These are phyloP conservation scores for Pollachius pollachius DNA, from an alignment of 2,113 vertebrate species.

Conservation along the genomic window DNA sequence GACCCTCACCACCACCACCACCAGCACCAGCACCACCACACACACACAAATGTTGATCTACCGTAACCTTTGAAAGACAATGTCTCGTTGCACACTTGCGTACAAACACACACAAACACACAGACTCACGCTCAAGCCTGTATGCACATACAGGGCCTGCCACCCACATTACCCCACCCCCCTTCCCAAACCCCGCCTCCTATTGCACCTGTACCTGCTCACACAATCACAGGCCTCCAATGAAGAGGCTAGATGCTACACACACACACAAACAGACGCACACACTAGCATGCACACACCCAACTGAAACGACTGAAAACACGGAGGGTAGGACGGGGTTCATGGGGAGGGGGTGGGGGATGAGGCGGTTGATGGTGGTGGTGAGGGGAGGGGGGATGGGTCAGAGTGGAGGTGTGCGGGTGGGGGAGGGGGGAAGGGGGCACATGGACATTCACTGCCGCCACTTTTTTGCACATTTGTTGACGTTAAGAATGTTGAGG, in stretches of 20 bases:
- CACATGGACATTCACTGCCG: slow-evolving; percentile 80
- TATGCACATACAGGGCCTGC: too few species aligned
- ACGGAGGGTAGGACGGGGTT: not conserved
- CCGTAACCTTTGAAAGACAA: too few species aligned
- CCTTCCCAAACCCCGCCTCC: too few species aligned
- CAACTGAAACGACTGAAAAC: not conserved
- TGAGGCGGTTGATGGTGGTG: not conserved
- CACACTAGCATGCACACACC: slow-evolving; percentile 25
- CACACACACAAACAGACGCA: too few species aligned
- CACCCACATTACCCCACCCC: too few species aligned
- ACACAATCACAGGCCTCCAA: slow-evolving; percentile 31
- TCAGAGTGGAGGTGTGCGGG: not conserved
- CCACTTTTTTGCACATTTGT: slow-evolving; percentile 87
- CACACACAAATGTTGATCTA: slow-evolving; percentile 29
- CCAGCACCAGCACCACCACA: not conserved
- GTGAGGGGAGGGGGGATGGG: not conserved
- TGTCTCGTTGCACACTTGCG: slow-evolving; percentile 2
- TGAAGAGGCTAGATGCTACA: slow-evolving; percentile 43
- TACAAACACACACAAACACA: slow-evolving; percentile 32
- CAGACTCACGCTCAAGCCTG: not conserved
- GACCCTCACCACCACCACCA: too few species aligned
- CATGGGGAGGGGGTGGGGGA: not conserved
- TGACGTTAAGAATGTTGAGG: slow-evolving; percentile 99
- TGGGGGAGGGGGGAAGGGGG: slow-evolving; percentile 33
- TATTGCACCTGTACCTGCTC: too few species aligned